Evolutionary conservation across 1,140 invertebrate genomes (phyloP).

Genomic region (Heterodera schachtii): DNA sequence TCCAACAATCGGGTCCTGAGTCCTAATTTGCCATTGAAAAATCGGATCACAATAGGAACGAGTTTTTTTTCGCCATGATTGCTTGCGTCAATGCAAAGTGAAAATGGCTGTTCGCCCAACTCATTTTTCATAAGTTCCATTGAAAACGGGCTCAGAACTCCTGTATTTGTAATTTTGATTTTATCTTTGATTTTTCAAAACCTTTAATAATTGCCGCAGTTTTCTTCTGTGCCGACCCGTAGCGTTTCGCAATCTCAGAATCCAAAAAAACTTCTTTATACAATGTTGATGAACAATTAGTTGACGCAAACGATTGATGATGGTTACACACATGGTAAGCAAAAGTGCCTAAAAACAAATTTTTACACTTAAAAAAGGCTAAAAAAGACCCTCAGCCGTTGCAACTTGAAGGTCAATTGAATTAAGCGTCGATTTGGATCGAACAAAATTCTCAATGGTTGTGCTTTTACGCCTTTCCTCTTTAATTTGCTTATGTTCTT

Average conservation of each 20-base stretch:
- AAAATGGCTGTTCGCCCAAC: conserved; percentile 26
- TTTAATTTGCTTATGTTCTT: no score
- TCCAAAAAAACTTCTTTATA: conserved; percentile 15
- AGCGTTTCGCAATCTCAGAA: conserved; percentile 14
- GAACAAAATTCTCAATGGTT: no score
- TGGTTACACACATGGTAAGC: no score
- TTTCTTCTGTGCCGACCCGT: background rate
- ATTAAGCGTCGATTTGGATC: no score
- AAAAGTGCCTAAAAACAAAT: no score
- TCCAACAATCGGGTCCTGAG: conserved; percentile 30
- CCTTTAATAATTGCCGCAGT: conserved; percentile 16
- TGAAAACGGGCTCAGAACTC: conserved; percentile 21
- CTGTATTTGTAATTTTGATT: conserved; percentile 4
- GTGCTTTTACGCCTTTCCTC: no score
- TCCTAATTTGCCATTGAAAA: conserved; percentile 29
- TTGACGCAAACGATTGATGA: no score
- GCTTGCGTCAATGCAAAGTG: no score
- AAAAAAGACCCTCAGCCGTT: no score
- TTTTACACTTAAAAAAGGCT: no score
- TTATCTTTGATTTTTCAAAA: no score
- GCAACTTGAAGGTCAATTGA: no score
- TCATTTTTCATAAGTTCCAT: conserved; percentile 23
- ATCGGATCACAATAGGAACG: conserved; percentile 29
- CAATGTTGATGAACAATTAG: background rate
- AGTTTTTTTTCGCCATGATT: conserved; percentile 36